These are phyloP conservation scores for Manduca sexta DNA, from an alignment of 1,140 invertebrate species.

Conservation along the genomic window DNA sequence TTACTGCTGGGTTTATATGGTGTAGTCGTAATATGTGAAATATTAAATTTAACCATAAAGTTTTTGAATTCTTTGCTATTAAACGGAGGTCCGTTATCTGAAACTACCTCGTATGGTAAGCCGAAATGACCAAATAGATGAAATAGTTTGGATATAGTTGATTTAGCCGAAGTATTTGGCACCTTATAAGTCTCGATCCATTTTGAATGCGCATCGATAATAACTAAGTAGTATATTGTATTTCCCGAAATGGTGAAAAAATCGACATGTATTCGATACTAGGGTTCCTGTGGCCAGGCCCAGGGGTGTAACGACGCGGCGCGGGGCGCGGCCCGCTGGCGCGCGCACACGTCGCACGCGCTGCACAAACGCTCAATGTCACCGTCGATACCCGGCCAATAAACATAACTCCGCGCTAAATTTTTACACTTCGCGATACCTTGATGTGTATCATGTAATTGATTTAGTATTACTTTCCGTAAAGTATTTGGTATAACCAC, in stretches of 20 bases:
- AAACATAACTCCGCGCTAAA: not conserved
- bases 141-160: conserved; percentile 24
- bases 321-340: not conserved
- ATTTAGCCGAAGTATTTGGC: conserved; percentile 2
- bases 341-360: not conserved
- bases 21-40: too few species aligned
- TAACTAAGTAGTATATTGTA: conserved; percentile 2
- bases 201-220: conserved; percentile 14
- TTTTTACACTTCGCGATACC: conserved; percentile 1
- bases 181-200: conserved; percentile 14
- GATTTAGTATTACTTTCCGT: too few species aligned
- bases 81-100: conserved; percentile 45
- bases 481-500: too few species aligned
- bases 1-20: too few species aligned
- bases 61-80: conserved; percentile 8
- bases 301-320: not conserved
- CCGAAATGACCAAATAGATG: conserved; percentile 27
- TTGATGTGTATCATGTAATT: too few species aligned
- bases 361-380: not conserved
- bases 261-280: conserved; percentile 2
- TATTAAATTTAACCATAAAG: too few species aligned
- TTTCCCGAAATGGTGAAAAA: conserved; percentile 3
- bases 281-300: not conserved
- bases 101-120: conserved; percentile 34
- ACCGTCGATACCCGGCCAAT: not conserved